Evolutionary conservation across 2,888 invertebrate genomes (phyloP).

Genomic region (Plagodis dolabraria): DNA sequence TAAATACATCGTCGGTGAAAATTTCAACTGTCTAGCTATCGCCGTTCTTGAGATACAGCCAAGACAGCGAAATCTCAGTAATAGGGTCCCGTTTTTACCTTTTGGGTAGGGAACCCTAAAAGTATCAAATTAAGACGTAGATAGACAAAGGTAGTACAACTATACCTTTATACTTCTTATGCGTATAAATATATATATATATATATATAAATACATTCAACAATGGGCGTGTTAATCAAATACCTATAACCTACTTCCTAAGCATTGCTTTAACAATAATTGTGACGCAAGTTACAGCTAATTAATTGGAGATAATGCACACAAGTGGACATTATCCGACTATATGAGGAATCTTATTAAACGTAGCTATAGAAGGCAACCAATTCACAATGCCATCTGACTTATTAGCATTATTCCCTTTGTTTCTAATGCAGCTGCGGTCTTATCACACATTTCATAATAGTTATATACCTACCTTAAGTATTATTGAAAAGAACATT

Average conservation of each 20-base stretch:
- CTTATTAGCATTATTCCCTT: conserved; percentile 71
- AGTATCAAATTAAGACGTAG: conserved; percentile 5
- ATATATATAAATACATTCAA: conserved; percentile 33
- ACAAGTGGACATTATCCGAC: conserved; percentile 59
- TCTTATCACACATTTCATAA: conserved; percentile 71
- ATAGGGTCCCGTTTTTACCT: conserved; percentile 15
- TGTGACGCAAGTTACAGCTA: conserved; percentile 59
- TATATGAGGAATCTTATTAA: conserved; percentile 53
- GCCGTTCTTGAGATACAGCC: too few species aligned
- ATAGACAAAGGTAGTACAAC: not conserved
- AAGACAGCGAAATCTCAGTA: too few species aligned
- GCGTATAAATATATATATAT: conserved; percentile 21
- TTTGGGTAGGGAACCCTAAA: conserved; percentile 22
- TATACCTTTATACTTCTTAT: too few species aligned
- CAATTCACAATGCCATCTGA: conserved; percentile 65
- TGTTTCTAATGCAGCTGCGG: conserved; percentile 77
- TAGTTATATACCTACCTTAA: conserved; percentile 36
- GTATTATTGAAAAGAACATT: conserved; percentile 56
- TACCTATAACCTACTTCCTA: conserved; percentile 17
- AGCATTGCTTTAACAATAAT: conserved; percentile 40
- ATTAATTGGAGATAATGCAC: conserved; percentile 71
- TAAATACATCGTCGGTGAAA: too few species aligned
- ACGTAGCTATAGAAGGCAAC: conserved; percentile 47
- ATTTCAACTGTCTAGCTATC: too few species aligned
- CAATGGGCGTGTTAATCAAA: conserved; percentile 31